phyloP scores from a whole-genome alignment of 2,888 invertebrate species.

The Pycnomerus fuliginosus region DNA sequence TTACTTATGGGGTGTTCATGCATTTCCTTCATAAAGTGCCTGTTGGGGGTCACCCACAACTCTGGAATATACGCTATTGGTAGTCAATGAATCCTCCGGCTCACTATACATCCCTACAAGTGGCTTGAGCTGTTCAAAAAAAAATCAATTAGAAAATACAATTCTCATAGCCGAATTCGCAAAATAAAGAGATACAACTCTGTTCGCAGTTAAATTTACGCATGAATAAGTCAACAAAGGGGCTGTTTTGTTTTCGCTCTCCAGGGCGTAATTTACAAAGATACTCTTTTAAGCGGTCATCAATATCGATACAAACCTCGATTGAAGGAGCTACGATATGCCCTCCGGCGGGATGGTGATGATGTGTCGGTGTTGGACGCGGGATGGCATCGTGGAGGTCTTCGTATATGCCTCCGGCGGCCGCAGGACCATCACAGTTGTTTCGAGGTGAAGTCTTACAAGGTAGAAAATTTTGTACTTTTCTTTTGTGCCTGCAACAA shows the following conservation, averaged over 20 bases:
- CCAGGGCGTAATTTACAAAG: conserved; percentile 1
- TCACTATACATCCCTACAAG: conserved; percentile 14
- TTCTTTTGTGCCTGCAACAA: conserved; percentile 77
- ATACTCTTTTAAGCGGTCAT: background rate
- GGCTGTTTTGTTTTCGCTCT: conserved; percentile 27
- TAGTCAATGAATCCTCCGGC: conserved; percentile 22
- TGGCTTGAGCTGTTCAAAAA: conserved; percentile 15
- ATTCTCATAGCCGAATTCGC: background rate
- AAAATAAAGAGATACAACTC: conserved; percentile 2
- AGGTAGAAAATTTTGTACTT: conserved; percentile 81
- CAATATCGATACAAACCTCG: conserved; percentile 52
- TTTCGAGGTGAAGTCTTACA: conserved; percentile 72
- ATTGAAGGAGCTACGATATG: conserved; percentile 54
- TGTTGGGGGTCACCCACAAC: conserved; percentile 23
- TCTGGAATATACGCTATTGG: conserved; percentile 19
- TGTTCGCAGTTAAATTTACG: conserved; percentile 22
- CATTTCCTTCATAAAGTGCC: conserved; percentile 13
- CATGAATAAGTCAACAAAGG: conserved; percentile 26
- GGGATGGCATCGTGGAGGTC: conserved; percentile 70
- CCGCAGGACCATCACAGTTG: conserved; percentile 57
- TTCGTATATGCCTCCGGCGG: conserved; percentile 71
- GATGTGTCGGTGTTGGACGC: conserved; percentile 52
- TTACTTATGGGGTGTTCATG: conserved; percentile 8
- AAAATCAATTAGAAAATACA: conserved; percentile 9
- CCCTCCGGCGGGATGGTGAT: conserved; percentile 44